Base-by-base conservation (phyloP, 1,140 invertebrate species). In the Ips nitidus region DNA sequence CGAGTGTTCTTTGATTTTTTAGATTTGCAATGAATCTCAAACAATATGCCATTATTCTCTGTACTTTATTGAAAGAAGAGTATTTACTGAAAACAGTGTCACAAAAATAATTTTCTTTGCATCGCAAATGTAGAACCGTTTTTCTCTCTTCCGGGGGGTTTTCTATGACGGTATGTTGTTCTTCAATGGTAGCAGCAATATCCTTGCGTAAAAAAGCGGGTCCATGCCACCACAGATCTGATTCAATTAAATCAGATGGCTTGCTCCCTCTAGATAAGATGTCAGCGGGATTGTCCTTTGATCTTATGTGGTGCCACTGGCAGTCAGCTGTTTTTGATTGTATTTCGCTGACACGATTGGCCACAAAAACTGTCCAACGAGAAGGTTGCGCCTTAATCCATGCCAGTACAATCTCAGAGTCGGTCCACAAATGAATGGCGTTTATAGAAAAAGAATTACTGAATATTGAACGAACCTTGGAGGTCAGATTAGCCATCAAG, bases 221-320 rank as follows among this genome's bases (percentile, higher is more conserved):
- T 4, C 66, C 60, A 22, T 42, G 4, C 45, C 57, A 81, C 79
- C 80, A 81, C 52, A 78, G 45, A 2, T 71, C 47, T 36, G 57
- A 59, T 4, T 71, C 63, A 7, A 72, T 56, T 1, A 82, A 56
- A 8, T 66, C 43, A 40, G 7, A 4, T 8, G 74, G 72, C 8
- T 52, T 22, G 1, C 73, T 22, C 5, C 75, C 77, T 3, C 75
- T 45, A 5, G 76, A 76, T 8, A 75, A 71, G 6, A 74, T 55
- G 57, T 79, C 78, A 4, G 77, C 77, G 1, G 75, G 79, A 62
- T 80, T 80, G 1, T 71, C 41, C 1, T 2, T 4, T 2, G 74
- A 58, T 1, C 52, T n/a, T 2, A 79, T 67, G 43, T 78, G 71
- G 0, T 40, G 37, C 77, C 76, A 80, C 0, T 22, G 36, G 37